Evolutionary conservation across 2,113 vertebrate species (phyloP).

Genomic region (Tachysurus vachellii): DNA sequence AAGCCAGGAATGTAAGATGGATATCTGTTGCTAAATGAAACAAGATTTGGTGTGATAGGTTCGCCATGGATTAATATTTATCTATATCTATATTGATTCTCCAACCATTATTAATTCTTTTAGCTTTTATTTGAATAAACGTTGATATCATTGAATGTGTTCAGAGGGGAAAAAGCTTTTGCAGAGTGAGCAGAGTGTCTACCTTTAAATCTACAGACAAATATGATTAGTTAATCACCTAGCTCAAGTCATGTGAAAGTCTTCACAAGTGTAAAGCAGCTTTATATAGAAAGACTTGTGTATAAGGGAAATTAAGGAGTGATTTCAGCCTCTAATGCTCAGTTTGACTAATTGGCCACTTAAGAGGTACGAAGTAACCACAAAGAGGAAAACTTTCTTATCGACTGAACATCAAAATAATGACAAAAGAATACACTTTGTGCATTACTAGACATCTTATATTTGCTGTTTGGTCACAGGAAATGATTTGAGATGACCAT

Average conservation of each 20-base stretch:
- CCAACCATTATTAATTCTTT: neutral
- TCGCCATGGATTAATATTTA: neutral
- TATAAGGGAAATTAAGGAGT: neutral
- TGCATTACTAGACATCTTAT: neutral
- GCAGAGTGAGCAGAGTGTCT: neutral
- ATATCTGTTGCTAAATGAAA: slow-evolving; percentile 26
- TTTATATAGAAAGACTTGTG: neutral
- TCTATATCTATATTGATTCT: neutral
- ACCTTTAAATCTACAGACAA: slow-evolving; percentile 1
- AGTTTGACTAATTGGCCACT: slow-evolving; percentile 28
- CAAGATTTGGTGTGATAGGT: slow-evolving; percentile 1
- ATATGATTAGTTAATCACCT: neutral
- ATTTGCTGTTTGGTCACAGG: neutral
- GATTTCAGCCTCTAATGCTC: neutral
- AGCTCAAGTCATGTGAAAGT: slow-evolving; percentile 3
- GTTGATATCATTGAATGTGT: neutral
- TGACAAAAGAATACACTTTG: neutral
- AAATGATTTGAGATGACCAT: slow-evolving; percentile 9
- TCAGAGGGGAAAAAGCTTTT: neutral
- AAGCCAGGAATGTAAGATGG: slow-evolving; percentile 29
- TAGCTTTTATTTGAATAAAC: neutral
- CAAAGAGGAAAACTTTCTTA: slow-evolving; percentile 4
- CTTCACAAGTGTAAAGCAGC: neutral
- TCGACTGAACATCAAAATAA: slow-evolving; percentile 23
- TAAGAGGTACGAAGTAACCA: neutral